phyloP scores from a whole-genome alignment of 1,140 invertebrate species.

The Philaenus spumarius region DNA sequence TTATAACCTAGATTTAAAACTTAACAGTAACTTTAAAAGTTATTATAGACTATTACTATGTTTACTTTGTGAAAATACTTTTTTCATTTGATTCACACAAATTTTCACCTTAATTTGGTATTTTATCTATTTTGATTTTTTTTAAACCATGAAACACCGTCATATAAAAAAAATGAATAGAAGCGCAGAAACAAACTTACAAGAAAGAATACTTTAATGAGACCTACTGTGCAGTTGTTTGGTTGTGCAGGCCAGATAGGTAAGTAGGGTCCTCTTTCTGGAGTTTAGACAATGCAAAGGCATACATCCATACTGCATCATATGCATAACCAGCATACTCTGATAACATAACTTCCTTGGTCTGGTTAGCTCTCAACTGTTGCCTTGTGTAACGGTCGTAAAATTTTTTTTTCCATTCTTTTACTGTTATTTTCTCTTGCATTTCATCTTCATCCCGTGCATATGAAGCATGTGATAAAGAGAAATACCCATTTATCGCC shows the following conservation, averaged over 20 bases:
- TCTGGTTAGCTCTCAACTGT: slow-evolving; percentile 35
- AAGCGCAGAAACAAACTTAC: too few relatives aligned
- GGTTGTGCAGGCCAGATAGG: slow-evolving; percentile 50
- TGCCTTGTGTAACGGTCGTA: slow-evolving; percentile 28
- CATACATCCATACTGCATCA: slow-evolving; percentile 81
- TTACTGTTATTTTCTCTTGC: slow-evolving; percentile 57
- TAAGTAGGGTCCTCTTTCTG: slow-evolving; percentile 50
- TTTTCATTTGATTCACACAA: too few relatives aligned
- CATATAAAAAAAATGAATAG: not conserved
- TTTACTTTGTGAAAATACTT: too few relatives aligned
- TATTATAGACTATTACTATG: too few relatives aligned
- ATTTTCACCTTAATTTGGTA: too few relatives aligned
- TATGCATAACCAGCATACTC: slow-evolving; percentile 72
- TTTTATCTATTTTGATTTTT: too few relatives aligned
- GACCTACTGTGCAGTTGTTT: slow-evolving; percentile 49
- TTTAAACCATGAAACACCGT: not conserved
- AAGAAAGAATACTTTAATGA: slow-evolving; percentile 33
- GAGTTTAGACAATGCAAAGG: slow-evolving; percentile 59
- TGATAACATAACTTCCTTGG: not conserved
- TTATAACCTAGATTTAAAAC: too few relatives aligned
- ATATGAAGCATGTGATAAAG: slow-evolving; percentile 61
- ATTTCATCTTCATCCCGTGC: slow-evolving; percentile 51
- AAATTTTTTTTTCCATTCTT: slow-evolving; percentile 49
- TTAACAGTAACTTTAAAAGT: too few relatives aligned
- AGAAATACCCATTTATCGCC: slow-evolving; percentile 70